A percentile compares a stretch with the other conserved stretches of the same genome.
phyloP scores from a whole-genome alignment of 2,797 vertebrate genomes.

The Hozukius guyotensis region DNA sequence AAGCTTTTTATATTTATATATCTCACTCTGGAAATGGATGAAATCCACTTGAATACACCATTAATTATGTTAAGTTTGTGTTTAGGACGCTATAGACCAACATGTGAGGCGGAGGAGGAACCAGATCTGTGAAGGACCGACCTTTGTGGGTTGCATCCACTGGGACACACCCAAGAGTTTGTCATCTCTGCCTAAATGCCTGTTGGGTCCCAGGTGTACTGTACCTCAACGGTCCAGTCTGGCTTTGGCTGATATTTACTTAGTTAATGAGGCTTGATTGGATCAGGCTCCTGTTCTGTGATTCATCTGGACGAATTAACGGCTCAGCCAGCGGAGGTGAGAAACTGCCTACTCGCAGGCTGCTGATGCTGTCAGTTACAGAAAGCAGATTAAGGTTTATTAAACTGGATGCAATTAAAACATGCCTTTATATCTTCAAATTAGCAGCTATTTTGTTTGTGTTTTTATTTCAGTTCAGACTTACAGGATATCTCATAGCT shows the following conservation, averaged over 20 bases:
- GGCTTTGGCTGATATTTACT: neutral
- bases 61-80: neutral
- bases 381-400: neutral
- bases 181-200: neutral
- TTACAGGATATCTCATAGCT: neutral
- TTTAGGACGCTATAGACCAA: neutral
- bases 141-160: neutral
- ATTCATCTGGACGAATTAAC: conserved; percentile 2
- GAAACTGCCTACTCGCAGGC: neutral
- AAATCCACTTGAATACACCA: neutral
- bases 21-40: neutral
- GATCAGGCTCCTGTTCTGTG: neutral
- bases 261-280: neutral
- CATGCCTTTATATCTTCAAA: neutral
- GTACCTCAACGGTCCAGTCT: neutral
- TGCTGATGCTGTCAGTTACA: neutral
- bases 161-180: neutral
- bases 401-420: neutral
- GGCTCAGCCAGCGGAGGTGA: neutral
- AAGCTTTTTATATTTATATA: neutral
- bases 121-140: neutral
- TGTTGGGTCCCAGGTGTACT: neutral
- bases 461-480: neutral
- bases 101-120: neutral
- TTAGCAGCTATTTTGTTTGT: neutral